phyloP scores from a whole-genome alignment of 1,140 invertebrate genomes.

The Drosophila bipectinata region DNA sequence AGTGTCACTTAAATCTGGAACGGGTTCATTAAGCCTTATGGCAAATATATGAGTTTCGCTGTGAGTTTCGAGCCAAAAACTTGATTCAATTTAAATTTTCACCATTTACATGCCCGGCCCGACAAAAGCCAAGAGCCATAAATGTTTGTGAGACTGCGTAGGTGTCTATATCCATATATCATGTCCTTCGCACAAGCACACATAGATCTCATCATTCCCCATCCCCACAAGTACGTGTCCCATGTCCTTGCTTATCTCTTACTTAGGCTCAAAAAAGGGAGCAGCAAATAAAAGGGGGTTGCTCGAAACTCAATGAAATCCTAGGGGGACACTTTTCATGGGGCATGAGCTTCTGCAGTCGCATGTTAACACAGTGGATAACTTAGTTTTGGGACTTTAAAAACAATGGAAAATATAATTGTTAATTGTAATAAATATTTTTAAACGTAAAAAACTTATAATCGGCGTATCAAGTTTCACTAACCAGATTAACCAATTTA shows the following conservation, averaged over 20 bases:
- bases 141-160: constrained; percentile 50
- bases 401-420: too few species aligned
- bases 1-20: constrained; percentile 17
- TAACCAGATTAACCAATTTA: too few species aligned
- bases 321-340: not conserved
- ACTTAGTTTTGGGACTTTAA: too few species aligned
- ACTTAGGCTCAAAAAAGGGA: constrained; percentile 32
- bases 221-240: constrained; percentile 8
- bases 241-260: constrained; percentile 49
- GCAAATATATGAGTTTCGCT: constrained; percentile 14
- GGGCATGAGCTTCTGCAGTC: not conserved
- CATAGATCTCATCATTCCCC: constrained; percentile 10
- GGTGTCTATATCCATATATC: constrained; percentile 26
- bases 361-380: not conserved
- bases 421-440: too few species aligned
- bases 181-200: constrained; percentile 3
- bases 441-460: too few species aligned
- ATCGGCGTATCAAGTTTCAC: too few species aligned
- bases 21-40: constrained; percentile 22
- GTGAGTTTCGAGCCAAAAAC: constrained; percentile 9
- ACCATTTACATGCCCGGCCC: constrained; percentile 27
- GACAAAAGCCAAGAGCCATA: constrained; percentile 21
- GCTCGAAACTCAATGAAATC: not conserved
- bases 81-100: constrained; percentile 68
- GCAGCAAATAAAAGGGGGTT: constrained; percentile 17